Conservation (phyloP, 1,140 invertebrate species). For the Papilio helenus region DNA sequence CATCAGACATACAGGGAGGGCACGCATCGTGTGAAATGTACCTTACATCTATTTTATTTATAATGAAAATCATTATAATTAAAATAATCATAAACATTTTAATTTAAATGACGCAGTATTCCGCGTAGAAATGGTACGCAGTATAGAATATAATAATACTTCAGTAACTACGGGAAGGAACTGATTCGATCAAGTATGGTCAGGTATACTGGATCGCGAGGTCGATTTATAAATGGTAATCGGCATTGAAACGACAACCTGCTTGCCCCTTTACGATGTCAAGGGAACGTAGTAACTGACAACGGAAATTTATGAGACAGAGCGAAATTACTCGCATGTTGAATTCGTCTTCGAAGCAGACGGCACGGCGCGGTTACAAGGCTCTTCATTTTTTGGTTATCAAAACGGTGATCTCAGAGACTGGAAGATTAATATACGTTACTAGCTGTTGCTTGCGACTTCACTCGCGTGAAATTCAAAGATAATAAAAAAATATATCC, state of each 20-base stretch:
- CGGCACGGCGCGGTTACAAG: constrained; percentile 63
- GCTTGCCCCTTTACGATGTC: constrained; percentile 54
- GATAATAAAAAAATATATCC: too few species aligned
- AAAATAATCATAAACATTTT: too few species aligned
- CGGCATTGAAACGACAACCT: constrained; percentile 56
- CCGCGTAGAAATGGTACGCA: too few species aligned
- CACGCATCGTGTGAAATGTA: constrained; percentile 38
- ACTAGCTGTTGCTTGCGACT: background rate
- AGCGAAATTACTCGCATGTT: background rate
- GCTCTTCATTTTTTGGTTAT: background rate
- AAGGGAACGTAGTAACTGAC: constrained; percentile 65
- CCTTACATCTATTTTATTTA: constrained; percentile 18
- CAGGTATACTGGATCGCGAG: constrained; percentile 50
- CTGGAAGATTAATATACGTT: background rate
- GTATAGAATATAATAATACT: background rate
- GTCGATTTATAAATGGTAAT: constrained; percentile 62
- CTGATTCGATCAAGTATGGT: constrained; percentile 43
- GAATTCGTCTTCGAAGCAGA: constrained; percentile 49
- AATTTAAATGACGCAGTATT: too few species aligned
- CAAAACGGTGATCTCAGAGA: background rate
- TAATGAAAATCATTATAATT: background rate
- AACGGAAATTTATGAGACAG: constrained; percentile 26
- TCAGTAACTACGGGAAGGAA: constrained; percentile 47
- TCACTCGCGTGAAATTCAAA: too few species aligned
- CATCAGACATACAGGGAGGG: constrained; percentile 16